A percentile compares a stretch with the other conserved stretches of the same genome.
Evolutionary conservation across 2,797 vertebrate species (phyloP).

Genomic region (Notamacropus eugenii): DNA sequence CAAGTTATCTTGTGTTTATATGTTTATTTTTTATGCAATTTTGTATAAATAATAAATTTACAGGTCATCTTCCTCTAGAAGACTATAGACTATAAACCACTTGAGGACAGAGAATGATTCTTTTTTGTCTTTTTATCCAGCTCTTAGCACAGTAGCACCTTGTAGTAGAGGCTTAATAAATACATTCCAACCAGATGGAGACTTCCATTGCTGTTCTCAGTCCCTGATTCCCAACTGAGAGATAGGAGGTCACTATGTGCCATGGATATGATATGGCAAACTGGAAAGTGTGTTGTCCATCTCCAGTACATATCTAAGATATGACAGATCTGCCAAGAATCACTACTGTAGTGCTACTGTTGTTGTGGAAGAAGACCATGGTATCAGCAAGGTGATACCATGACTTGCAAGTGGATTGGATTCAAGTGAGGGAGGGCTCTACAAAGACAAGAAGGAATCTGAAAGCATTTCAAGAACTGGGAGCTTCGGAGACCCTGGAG

Average conservation of each 20-base stretch:
- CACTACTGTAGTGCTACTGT: background rate
- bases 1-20: background rate
- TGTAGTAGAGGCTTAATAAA: background rate
- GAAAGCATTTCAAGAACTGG: background rate
- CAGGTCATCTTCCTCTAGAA: background rate
- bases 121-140: background rate
- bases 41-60: background rate
- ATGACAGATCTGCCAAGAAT: background rate
- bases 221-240: background rate
- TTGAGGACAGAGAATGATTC: background rate
- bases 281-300: background rate
- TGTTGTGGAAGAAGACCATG: too few species aligned
- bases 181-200: background rate
- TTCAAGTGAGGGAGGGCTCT: too few species aligned
- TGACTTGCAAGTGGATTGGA: too few species aligned
- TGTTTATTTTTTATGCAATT: background rate
- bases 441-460: background rate
- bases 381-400: too few species aligned
- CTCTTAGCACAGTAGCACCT: background rate
- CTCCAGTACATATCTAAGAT: background rate
- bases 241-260: background rate
- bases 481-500: background rate
- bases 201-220: background rate
- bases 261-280: background rate
- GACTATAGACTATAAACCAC: background rate